These are phyloP conservation scores for Frieseomelitta varia DNA, from an alignment of 1,140 invertebrate genomes.

Conservation along the genomic window DNA sequence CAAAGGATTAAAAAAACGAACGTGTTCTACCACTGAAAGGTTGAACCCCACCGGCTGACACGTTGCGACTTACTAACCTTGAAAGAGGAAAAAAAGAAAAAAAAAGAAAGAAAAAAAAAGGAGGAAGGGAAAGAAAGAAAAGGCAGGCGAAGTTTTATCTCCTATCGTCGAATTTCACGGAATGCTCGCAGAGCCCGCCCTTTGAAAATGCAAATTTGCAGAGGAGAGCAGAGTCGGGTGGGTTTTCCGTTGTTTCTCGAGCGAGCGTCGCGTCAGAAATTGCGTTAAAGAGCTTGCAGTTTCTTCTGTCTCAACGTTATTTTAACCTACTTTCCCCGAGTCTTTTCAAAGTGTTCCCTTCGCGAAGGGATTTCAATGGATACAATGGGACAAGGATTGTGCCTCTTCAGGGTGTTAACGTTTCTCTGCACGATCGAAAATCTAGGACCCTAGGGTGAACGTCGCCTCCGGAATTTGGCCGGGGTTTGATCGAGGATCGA, in stretches of 20 bases:
- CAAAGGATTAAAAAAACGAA: constrained; percentile 4
- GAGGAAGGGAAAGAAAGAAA: background rate
- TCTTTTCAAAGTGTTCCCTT: background rate
- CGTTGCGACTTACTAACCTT: background rate
- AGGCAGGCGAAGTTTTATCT: background rate
- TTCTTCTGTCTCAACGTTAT: background rate
- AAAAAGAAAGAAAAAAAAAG: too few relatives aligned
- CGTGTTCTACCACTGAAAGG: background rate
- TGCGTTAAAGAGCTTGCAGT: background rate
- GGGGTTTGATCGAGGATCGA: too few relatives aligned
- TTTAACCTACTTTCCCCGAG: background rate
- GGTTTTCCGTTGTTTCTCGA: background rate
- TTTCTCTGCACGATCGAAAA: background rate
- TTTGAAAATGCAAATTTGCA: background rate
- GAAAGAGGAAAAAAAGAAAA: background rate
- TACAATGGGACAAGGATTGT: background rate
- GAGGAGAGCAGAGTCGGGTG: background rate
- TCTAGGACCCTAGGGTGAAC: background rate
- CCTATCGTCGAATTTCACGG: background rate
- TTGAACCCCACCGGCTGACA: background rate
- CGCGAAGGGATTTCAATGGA: background rate
- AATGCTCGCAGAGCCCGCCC: too few relatives aligned
- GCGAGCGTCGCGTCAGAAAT: background rate
- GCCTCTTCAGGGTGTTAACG: background rate
- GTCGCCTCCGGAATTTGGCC: background rate